Base-by-base conservation (phyloP, 2,797 vertebrate species). In the Serranus cabrilla region DNA sequence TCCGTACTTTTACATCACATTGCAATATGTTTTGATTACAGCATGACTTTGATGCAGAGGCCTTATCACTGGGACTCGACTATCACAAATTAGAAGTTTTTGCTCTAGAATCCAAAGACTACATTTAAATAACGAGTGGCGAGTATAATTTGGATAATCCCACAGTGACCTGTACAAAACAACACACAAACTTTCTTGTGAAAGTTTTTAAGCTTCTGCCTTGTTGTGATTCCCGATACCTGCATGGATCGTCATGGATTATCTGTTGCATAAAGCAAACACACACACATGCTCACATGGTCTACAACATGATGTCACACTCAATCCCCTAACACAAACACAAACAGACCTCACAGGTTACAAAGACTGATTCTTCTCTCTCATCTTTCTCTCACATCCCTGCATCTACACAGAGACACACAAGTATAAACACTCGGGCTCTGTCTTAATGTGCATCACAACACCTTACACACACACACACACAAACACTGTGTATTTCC, bases 401-500 rank as follows among this genome's bases (percentile, higher is more conserved):
- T 51, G 9, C 37, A 51, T 62, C 14, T 21, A 66, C 46, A 56
- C 14, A 49, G 20, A 65, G 51, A 55, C n/a, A 57, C 45, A 63
- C 23, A 63, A 54, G n/a, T 25, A 21, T 71, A 59, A 71, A 71
- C 12, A 54, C 59, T 16, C 5, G 13, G 20, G 40, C 25, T 70
- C n/a, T 25, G 47, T 64, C 49, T 73, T 74, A 47, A 40, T 58
- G 64, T 49, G 57, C 40, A 37, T 66, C 67, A 52, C 20, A 56
- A 39, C 47, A 49, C 46, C 73, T 55, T n/a, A 66, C n/a, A 27
- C 40, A 61, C 58, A 45, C 62, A 45, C 59, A 50, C 57, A 39
- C 25, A 23, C 18, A 66, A 27, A 40, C 43, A 54, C 45, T 16
- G 47, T 42, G 49, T 72, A 66, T 82, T 76, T 81, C 65, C 66